Base-by-base conservation (phyloP, 2,797 vertebrate species). In the Scolopax rusticola region DNA sequence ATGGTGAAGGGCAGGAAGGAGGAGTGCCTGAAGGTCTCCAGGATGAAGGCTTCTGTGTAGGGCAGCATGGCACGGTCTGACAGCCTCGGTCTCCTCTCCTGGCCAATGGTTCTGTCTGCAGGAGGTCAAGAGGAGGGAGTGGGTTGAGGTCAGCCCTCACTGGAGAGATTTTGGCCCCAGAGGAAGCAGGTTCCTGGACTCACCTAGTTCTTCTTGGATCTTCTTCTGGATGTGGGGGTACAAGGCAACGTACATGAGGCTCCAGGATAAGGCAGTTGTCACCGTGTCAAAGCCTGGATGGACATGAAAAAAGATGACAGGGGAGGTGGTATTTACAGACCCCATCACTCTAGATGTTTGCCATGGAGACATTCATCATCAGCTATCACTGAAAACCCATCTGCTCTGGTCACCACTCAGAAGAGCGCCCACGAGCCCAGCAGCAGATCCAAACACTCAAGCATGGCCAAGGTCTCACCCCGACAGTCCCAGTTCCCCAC, bases 1-100 rank as follows among this genome's bases (percentile, higher is more conserved):
- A 99, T 99, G 45, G 99, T 99, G 93, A 99, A 99, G 23, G 99
- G 99, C 33, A 99, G 1, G 53, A 99, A 99, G 45, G 99, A 99
- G 3, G 98, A 98, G 90, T 99, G 99, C 5, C 99, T 98, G 82
- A 99, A 98, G 61, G 97, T 81, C 97, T 99, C 99, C 87, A 99
- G 64, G 74, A 99, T 99, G 67, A 99, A 99, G 30, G 99, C 98
- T 79, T 99, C 99, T 23, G 98, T 94, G 8, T 98, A 97, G 4
- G 98, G 98, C 70, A 99, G 92, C 9, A 83, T 96, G 56, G 76
- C 12, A 92, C 94, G 98, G 91, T 99, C 99, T 0, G 98, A 97
- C 18, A 99, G 93, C 28, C 43, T 80, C 5, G 99, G 99, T 11
- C 11, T 70, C 36, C 98, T 98, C 6, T 98, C 97, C 82, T 85